Conservation (phyloP, 2,113 vertebrate species). For the Scartelaos histophorus region DNA sequence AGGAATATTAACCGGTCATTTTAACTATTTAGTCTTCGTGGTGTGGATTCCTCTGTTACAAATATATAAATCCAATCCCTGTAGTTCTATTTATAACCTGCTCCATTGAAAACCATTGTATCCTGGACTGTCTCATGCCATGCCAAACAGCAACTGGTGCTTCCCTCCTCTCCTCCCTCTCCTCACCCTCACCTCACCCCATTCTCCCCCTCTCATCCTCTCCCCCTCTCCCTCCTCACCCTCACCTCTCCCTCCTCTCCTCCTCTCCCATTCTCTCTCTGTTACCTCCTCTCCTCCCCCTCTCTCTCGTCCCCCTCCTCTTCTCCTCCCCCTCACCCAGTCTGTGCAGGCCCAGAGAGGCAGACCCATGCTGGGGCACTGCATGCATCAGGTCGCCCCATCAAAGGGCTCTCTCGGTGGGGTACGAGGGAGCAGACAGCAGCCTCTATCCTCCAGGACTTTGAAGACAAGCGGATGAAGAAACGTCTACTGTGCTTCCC, state of each 20-base stretch:
- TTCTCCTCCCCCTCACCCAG: not conserved
- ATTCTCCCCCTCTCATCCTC: too few relatives aligned
- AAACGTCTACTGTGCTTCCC: slow-evolving; percentile 41
- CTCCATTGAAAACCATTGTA: slow-evolving; percentile 52
- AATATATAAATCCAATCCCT: not conserved
- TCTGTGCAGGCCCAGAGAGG: slow-evolving; percentile 46
- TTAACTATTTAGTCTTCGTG: not conserved
- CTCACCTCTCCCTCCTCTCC: too few relatives aligned
- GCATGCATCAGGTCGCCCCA: slow-evolving; percentile 51
- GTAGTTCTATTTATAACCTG: slow-evolving; percentile 62
- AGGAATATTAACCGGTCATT: too few relatives aligned
- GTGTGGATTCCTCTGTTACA: slow-evolving; percentile 8
- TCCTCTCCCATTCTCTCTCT: too few relatives aligned
- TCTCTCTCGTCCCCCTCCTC: too few relatives aligned
- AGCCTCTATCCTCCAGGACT: slow-evolving; percentile 31
- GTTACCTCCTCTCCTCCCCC: too few relatives aligned
- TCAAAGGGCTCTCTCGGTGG: slow-evolving; percentile 47
- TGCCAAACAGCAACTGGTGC: slow-evolving; percentile 56
- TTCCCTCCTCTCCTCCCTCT: slow-evolving; percentile 18
- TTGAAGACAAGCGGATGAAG: slow-evolving; percentile 50
- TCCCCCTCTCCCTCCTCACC: too few relatives aligned
- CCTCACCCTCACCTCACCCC: slow-evolving; percentile 11
- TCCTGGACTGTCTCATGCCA: slow-evolving; percentile 47
- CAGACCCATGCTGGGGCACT: slow-evolving; percentile 44
- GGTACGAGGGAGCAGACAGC: slow-evolving; percentile 26